A percentile compares a stretch with the other conserved stretches of the same genome.
phyloP scores from a whole-genome alignment of 53 echinoderm and acorn worm species.

The Antedon mediterranea region DNA sequence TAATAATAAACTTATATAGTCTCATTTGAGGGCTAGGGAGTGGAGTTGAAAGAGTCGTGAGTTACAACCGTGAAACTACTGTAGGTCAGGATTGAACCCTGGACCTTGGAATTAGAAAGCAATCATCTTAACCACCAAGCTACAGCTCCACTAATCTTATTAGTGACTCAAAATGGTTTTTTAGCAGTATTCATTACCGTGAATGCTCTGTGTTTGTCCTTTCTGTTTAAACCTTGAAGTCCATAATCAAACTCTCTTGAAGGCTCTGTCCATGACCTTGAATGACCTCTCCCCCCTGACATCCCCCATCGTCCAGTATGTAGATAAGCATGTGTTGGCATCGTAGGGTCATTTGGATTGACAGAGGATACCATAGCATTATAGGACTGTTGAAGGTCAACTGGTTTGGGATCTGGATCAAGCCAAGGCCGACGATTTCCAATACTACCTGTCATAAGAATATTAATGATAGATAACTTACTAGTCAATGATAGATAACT shows the following conservation, averaged over 20 bases:
- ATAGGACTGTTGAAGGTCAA: conserved; percentile 51
- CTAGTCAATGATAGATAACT: too few species aligned
- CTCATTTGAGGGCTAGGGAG: too few species aligned
- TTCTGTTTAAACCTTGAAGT: conserved; percentile 33
- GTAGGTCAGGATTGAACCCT: too few species aligned
- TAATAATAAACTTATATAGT: too few species aligned
- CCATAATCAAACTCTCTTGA: conserved; percentile 62
- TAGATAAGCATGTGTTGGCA: conserved; percentile 11
- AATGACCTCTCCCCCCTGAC: conserved; percentile 35
- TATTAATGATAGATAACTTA: too few species aligned
- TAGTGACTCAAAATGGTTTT: not conserved
- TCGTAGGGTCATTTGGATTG: conserved; percentile 56
- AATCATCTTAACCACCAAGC: too few species aligned
- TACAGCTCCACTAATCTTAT: too few species aligned
- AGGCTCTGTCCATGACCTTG: conserved; percentile 72
- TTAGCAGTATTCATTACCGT: conserved; percentile 36
- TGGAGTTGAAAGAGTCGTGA: too few species aligned
- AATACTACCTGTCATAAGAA: conserved; percentile 12
- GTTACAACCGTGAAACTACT: too few species aligned
- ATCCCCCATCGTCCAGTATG: conserved; percentile 3
- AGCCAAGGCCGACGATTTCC: conserved; percentile 69
- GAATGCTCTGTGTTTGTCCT: conserved; percentile 46
- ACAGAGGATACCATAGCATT: conserved; percentile 43
- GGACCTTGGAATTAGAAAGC: too few species aligned
- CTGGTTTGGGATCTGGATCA: conserved; percentile 54